Base-by-base conservation (phyloP, 2,888 invertebrate species). In the Pristionchus mayeri region DNA sequence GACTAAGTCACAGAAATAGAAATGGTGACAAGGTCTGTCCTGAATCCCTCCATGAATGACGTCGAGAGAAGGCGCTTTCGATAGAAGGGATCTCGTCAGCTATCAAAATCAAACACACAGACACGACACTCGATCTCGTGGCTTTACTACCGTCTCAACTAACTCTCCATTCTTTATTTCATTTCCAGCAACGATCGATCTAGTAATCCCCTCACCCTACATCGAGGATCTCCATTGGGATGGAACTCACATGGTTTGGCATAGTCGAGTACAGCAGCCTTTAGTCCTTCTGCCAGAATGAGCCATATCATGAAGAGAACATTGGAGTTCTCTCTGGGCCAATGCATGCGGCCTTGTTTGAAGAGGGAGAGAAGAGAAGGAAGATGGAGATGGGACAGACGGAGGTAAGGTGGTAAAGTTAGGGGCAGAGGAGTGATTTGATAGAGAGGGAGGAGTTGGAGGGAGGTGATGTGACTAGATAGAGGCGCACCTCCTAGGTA, bases 361-460 rank as follows among this genome's bases (percentile, higher is more conserved):
- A 18, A 67, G 34, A 40, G 67, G 67, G 34, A 18, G 3, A 18
- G 16, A 6, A 30, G 37, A 67, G 67, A 37, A 40, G 67, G 16
- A 24, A 67, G 37, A 37, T 21, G 37, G 67, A 34, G 67, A 21
- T n/a, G n/a, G n/a, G n/a, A n/a, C n/a, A n/a, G n/a, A n/a, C n/a
- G 67, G 37, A 67, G 37, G 34, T 34, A 40, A 67, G 67, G 67
- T 67, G 60, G 60, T 60, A 60, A 60, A 60, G 60, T 60, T 60
- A 60, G 60, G 11, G 60, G 30, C 24, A 30, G 60, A 60, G 60
- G 24, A 30, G 60, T 67, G 67, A 67, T 67, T 67, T 67, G 67
- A 67, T 67, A 67, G 67, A 67, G 60, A 27, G 60, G 30, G 9
- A 24, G 57, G 30, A 30, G 60, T 27, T 16, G 60, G 30, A 30